Conservation (phyloP, 2,113 vertebrate genomes). For the Etia nguti region DNA sequence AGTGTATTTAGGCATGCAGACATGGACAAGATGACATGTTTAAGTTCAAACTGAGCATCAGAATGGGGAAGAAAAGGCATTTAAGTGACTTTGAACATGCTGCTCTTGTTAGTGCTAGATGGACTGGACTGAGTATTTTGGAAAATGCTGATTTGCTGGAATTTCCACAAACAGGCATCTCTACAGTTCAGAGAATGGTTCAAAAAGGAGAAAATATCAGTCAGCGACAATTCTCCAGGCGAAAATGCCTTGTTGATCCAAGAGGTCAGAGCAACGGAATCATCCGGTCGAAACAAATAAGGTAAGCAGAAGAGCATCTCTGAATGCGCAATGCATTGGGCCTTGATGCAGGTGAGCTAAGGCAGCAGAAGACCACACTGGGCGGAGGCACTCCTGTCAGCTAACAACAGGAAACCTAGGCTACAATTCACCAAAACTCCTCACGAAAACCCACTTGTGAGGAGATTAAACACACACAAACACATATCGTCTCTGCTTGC, state of each 20-base stretch:
- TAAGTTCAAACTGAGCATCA: neutral
- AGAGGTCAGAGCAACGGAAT: neutral
- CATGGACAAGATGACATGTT: neutral
- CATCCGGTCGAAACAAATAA: neutral
- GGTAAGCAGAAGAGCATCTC: neutral
- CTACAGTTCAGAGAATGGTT: neutral
- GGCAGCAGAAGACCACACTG: neutral
- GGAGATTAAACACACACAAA: neutral
- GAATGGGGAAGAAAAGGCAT: neutral
- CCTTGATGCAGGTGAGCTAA: neutral
- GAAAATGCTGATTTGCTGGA: neutral
- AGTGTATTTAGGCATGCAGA: neutral
- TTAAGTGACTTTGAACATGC: neutral
- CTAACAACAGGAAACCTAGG: neutral
- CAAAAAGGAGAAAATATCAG: neutral
- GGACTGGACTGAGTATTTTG: neutral
- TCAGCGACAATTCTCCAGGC: neutral
- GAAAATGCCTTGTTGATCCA: neutral
- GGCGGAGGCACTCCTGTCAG: neutral
- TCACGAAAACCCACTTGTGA: neutral
- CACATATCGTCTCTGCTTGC: neutral
- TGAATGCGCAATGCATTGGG: neutral
- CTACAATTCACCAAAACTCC: neutral
- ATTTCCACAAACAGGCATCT: neutral
- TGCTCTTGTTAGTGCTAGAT: neutral